Evolutionary conservation across 2,888 invertebrate genomes (phyloP).

Genomic region (Idaea biselata): DNA sequence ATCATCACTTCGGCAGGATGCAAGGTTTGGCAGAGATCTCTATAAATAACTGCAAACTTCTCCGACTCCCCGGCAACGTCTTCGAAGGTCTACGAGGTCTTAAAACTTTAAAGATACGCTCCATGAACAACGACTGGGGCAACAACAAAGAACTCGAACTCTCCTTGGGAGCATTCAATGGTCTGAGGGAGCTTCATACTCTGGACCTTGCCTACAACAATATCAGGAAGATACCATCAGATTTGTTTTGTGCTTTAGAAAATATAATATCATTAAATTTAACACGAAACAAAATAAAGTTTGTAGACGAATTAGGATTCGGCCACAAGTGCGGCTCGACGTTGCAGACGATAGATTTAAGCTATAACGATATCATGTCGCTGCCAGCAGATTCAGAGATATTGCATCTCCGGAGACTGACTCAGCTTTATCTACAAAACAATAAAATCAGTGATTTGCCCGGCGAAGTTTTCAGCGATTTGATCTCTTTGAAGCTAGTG

Average conservation of each 20-base stretch:
- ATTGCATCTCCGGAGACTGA: conserved; percentile 87
- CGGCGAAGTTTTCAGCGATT: conserved; percentile 87
- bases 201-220: conserved; percentile 91
- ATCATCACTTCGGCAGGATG: conserved; percentile 86
- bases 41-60: conserved; percentile 89
- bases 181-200: conserved; percentile 88
- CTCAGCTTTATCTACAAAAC: conserved; percentile 89
- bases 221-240: conserved; percentile 88
- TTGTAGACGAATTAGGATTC: conserved; percentile 88
- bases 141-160: conserved; percentile 86
- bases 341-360: conserved; percentile 89
- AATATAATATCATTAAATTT: conserved; percentile 91
- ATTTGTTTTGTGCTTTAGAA: conserved; percentile 88
- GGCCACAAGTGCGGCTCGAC: conserved; percentile 83
- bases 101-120: conserved; percentile 88
- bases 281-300: conserved; percentile 90
- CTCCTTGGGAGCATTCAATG: conserved; percentile 85
- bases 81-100: conserved; percentile 91
- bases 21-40: conserved; percentile 89
- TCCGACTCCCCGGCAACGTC: conserved; percentile 87
- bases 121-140: conserved; percentile 89
- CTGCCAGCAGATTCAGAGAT: conserved; percentile 89
- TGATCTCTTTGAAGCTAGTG: conserved; percentile 88
- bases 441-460: conserved; percentile 91
- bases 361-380: conserved; percentile 88